phyloP scores from a whole-genome alignment of 2,888 invertebrate species.

The Chymomyza caudatula region DNA sequence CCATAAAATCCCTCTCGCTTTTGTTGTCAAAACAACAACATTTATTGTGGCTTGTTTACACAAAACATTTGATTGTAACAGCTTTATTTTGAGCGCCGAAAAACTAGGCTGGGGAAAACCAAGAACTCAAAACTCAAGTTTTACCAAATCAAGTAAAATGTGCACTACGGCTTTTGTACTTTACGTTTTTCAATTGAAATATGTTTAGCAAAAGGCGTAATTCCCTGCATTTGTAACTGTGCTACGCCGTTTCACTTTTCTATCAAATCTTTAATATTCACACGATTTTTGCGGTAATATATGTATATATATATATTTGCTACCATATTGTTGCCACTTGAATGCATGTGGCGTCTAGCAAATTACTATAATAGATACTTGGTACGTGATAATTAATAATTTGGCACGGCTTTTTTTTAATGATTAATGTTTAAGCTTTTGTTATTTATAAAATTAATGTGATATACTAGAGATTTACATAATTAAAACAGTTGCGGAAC shows the following conservation, averaged over 20 bases:
- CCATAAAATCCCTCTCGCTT: neutral
- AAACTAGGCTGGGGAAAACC: too few species aligned
- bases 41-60: conserved; percentile 26
- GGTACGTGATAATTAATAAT: conserved; percentile 60
- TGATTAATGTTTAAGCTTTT: conserved; percentile 41
- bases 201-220: too few species aligned
- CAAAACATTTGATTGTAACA: conserved; percentile 8
- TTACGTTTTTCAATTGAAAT: too few species aligned
- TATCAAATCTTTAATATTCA: conserved; percentile 29
- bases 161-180: too few species aligned
- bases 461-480: neutral
- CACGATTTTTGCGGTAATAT: conserved; percentile 9
- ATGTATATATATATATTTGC: conserved; percentile 14
- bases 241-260: too few species aligned
- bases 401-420: conserved; percentile 41
- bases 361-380: conserved; percentile 8
- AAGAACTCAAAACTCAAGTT: too few species aligned
- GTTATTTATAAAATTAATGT: conserved; percentile 26
- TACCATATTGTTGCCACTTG: conserved; percentile 26
- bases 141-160: too few species aligned
- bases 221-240: neutral
- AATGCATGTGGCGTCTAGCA: conserved; percentile 23
- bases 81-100: neutral
- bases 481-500: neutral
- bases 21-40: neutral